Evolutionary conservation across 1,140 invertebrate species (phyloP).

Genomic region (Chionoecetes opilio): DNA sequence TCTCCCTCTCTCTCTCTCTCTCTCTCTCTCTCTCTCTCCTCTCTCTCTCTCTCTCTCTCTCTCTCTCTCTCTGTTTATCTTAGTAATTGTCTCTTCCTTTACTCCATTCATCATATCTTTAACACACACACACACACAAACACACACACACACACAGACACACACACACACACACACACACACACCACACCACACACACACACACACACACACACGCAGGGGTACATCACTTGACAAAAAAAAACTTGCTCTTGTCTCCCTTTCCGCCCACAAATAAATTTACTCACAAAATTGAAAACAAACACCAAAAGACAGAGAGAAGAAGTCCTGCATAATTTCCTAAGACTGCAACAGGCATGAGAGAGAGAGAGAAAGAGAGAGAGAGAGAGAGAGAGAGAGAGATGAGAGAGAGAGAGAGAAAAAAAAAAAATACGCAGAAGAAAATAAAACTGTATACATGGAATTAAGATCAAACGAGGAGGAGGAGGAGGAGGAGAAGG

Average conservation of each 20-base stretch:
- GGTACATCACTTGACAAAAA: too few relatives aligned
- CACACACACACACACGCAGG: too few relatives aligned
- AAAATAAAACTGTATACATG: not conserved
- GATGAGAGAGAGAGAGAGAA: not conserved
- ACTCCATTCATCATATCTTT: too few relatives aligned
- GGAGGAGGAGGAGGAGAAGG: not conserved
- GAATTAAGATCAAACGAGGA: not conserved
- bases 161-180: too few relatives aligned
- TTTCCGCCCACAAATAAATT: not conserved
- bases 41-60: too few relatives aligned
- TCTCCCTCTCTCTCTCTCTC: not conserved
- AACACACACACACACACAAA: too few relatives aligned
- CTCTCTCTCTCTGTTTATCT: too few relatives aligned
- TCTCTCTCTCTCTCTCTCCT: not conserved
- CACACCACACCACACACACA: too few relatives aligned
- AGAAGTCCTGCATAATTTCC: not conserved
- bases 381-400: constrained; percentile 7
- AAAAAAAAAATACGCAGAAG: not conserved
- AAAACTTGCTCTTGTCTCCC: too few relatives aligned
- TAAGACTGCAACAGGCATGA: not conserved
- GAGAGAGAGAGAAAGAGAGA: constrained; percentile 18
- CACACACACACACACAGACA: too few relatives aligned
- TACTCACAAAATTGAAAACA: not conserved
- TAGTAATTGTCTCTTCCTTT: too few relatives aligned
- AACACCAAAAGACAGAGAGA: not conserved